Evolutionary conservation across 2,888 invertebrate species (phyloP).

Genomic region (Meiosimyza platycephala): DNA sequence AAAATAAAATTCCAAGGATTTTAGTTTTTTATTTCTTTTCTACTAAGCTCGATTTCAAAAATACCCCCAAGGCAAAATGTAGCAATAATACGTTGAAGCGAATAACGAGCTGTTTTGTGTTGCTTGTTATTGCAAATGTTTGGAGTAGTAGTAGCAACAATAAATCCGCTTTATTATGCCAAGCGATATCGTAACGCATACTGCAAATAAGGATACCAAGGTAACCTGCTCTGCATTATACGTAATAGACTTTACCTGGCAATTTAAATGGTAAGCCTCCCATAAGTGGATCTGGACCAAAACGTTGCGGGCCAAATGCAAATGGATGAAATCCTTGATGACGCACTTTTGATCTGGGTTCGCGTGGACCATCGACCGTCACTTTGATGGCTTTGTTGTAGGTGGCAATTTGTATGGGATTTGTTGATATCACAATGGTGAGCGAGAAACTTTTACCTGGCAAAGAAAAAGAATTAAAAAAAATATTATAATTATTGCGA

Average conservation of each 20-base stretch:
- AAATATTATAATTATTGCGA: slow-evolving; percentile 7
- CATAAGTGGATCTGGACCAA: slow-evolving; percentile 83
- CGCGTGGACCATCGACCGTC: slow-evolving; percentile 98
- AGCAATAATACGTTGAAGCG: neutral
- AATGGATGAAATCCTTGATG: slow-evolving; percentile 91
- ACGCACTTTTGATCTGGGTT: slow-evolving; percentile 93
- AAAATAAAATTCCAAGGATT: neutral
- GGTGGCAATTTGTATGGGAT: slow-evolving; percentile 96
- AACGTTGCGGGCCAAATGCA: slow-evolving; percentile 86
- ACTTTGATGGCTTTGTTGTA: slow-evolving; percentile 99
- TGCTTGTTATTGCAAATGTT: neutral
- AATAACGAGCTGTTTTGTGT: slow-evolving; percentile 4
- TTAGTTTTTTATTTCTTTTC: neutral
- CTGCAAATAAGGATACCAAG: slow-evolving; percentile 4
- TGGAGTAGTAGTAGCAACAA: neutral
- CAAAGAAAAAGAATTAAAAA: slow-evolving; percentile 51
- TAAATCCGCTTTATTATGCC: slow-evolving; percentile 27
- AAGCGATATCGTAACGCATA: neutral
- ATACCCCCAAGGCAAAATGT: slow-evolving; percentile 13
- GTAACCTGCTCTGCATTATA: neutral
- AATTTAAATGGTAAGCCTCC: slow-evolving; percentile 85
- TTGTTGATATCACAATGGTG: slow-evolving; percentile 93
- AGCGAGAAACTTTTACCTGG: slow-evolving; percentile 97
- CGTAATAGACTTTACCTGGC: slow-evolving; percentile 73
- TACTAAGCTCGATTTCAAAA: neutral